Percentiles rank a stretch among this genome's conserved stretches.
phyloP scores from a whole-genome alignment of 2,113 vertebrate species.

The Panthera leo region DNA sequence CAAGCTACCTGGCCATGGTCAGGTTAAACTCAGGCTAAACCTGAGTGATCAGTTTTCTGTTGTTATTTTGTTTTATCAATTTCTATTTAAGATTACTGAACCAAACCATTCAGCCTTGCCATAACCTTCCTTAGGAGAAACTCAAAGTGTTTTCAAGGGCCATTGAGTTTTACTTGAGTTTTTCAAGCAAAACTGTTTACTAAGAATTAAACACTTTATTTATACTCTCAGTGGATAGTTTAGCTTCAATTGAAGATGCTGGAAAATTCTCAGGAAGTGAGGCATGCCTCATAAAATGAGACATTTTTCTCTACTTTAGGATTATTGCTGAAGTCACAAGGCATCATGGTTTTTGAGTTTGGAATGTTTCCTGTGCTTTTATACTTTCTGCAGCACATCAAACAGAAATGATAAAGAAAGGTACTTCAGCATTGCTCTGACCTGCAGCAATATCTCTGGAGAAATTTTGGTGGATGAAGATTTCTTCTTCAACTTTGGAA shows the following conservation, averaged over 20 bases:
- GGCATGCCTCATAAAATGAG: background rate
- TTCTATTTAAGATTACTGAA: background rate
- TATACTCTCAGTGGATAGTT: background rate
- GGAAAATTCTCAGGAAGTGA: background rate
- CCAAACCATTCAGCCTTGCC: background rate
- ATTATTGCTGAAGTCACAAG: background rate
- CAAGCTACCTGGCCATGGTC: background rate
- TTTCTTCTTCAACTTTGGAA: background rate
- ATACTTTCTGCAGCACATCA: background rate
- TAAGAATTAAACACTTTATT: background rate
- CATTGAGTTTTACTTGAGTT: conserved; percentile 36
- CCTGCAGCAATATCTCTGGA: background rate
- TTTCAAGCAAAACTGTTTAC: conserved; percentile 19
- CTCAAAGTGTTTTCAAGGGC: conserved; percentile 8
- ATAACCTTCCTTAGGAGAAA: background rate
- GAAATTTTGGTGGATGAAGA: background rate
- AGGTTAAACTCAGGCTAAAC: background rate
- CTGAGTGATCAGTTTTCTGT: background rate
- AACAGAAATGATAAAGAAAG: background rate
- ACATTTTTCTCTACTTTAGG: background rate
- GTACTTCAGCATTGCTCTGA: background rate
- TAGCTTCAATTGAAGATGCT: background rate
- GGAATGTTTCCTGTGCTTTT: background rate
- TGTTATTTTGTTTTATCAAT: background rate
- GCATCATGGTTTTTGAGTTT: background rate